A percentile compares a stretch with the other conserved stretches of the same genome.
These are phyloP conservation scores for Tachina grossa DNA, from an alignment of 2,888 invertebrate genomes.

Conservation along the genomic window DNA sequence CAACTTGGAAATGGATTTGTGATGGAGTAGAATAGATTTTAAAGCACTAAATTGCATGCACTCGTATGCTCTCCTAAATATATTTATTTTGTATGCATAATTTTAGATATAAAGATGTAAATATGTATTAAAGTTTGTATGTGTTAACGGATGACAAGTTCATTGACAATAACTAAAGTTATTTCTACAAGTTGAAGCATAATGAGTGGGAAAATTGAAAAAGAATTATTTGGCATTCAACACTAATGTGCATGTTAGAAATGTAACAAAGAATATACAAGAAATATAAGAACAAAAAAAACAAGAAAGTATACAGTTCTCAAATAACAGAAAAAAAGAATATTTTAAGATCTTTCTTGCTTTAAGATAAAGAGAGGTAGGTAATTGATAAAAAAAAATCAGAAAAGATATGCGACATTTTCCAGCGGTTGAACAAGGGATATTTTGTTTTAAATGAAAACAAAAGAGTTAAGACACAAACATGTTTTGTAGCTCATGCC, in stretches of 20 bases:
- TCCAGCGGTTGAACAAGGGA: neutral
- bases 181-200: constrained; percentile 51
- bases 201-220: constrained; percentile 69
- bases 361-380: constrained; percentile 13
- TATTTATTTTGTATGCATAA: neutral
- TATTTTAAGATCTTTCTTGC: constrained; percentile 35
- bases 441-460: constrained; percentile 23
- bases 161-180: constrained; percentile 65
- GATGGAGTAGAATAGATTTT: constrained; percentile 29
- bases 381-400: constrained; percentile 19
- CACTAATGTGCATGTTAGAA: constrained; percentile 23
- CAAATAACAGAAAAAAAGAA: constrained; percentile 25
- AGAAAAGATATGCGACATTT: constrained; percentile 24
- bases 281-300: neutral
- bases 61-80: neutral
- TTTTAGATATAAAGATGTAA: constrained; percentile 15
- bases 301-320: neutral
- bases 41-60: constrained; percentile 44
- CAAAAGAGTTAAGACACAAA: constrained; percentile 59
- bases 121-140: neutral
- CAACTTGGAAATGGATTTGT: constrained; percentile 16
- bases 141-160: constrained; percentile 64
- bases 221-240: constrained; percentile 58
- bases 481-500: neutral
- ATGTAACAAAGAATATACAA: constrained; percentile 12